A percentile compares a stretch with the other conserved stretches of the same genome.
Evolutionary conservation across 2,888 invertebrate species (phyloP).

Genomic region (Lacanobia oleracea): DNA sequence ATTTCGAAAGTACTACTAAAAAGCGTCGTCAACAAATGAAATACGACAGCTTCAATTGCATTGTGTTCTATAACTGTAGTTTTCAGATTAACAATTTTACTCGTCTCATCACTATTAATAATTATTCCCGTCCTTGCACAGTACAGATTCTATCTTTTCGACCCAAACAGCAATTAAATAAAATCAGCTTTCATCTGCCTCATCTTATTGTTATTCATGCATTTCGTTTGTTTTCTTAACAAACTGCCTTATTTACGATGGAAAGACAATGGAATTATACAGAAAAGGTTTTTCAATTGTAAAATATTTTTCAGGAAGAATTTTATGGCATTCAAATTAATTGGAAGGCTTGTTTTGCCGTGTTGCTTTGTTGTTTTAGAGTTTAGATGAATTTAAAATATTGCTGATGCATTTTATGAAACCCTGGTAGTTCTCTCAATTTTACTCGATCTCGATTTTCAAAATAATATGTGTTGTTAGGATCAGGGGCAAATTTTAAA

Average conservation of each 20-base stretch:
- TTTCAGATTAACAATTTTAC: neutral
- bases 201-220: conserved; percentile 76
- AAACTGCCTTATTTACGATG: conserved; percentile 74
- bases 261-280: conserved; percentile 32
- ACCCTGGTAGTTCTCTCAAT: conserved; percentile 26
- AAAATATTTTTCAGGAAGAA: conserved; percentile 20
- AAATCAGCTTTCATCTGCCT: conserved; percentile 61
- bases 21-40: neutral
- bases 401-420: conserved; percentile 18
- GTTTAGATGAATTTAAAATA: neutral
- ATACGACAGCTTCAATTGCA: neutral
- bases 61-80: neutral
- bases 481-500: too few relatives aligned
- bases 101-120: neutral
- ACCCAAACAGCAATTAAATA: conserved; percentile 65
- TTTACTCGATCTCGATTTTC: neutral
- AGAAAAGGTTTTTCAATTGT: conserved; percentile 39
- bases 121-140: neutral
- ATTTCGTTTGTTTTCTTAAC: conserved; percentile 74
- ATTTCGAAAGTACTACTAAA: neutral
- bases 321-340: conserved; percentile 55
- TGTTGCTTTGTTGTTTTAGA: conserved; percentile 26
- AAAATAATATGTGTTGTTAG: neutral
- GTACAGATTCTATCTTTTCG: conserved; percentile 50
- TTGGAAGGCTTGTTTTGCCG: conserved; percentile 34